Evolutionary conservation across 2,888 invertebrate genomes (phyloP).

Genomic region (Cantharis rufa): DNA sequence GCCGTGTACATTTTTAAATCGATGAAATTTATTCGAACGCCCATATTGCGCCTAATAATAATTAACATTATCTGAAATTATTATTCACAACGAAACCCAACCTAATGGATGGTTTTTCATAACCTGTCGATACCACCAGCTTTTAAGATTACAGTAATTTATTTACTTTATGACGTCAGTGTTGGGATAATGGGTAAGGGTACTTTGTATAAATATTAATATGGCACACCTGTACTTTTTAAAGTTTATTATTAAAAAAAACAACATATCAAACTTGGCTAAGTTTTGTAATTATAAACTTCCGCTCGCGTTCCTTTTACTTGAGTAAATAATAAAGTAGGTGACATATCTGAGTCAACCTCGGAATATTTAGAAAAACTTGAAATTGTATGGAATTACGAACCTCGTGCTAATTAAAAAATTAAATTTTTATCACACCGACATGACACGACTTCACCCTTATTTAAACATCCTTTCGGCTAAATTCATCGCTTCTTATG

Average conservation of each 20-base stretch:
- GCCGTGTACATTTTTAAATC: neutral
- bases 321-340: neutral
- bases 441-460: neutral
- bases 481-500: neutral
- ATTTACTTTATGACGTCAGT: slow-evolving; percentile 18
- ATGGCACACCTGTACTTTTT: slow-evolving; percentile 25
- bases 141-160: slow-evolving; percentile 25
- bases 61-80: slow-evolving; percentile 13
- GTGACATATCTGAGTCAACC: neutral
- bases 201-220: slow-evolving; percentile 27
- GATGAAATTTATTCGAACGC: slow-evolving; percentile 10
- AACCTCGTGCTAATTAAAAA: neutral
- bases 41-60: slow-evolving; percentile 15
- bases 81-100: slow-evolving; percentile 7
- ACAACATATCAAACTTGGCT: slow-evolving; percentile 13
- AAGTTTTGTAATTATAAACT: slow-evolving; percentile 27
- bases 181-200: slow-evolving; percentile 20
- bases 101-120: slow-evolving; percentile 18
- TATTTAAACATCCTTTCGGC: neutral
- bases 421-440: neutral
- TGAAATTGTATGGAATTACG: neutral
- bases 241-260: slow-evolving; percentile 29
- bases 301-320: slow-evolving; percentile 9
- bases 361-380: neutral
- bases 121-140: slow-evolving; percentile 25